These are phyloP conservation scores for Kradibia gibbosae DNA, from an alignment of 1,140 invertebrate genomes.

Conservation along the genomic window DNA sequence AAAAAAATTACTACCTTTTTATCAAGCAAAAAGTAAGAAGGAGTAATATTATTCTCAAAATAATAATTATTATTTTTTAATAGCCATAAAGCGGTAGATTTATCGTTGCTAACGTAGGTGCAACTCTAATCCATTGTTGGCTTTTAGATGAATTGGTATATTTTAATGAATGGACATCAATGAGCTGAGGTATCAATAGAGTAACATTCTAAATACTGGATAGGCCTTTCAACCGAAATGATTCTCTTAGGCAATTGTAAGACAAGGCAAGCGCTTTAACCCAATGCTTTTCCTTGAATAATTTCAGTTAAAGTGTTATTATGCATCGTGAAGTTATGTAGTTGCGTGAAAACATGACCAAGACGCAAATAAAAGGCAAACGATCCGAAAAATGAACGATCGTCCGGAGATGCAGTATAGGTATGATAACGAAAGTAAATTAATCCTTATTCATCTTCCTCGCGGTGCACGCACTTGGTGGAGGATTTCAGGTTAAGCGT, in stretches of 20 bases:
- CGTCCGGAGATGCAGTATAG: slow-evolving; percentile 25
- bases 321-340: slow-evolving; percentile 5
- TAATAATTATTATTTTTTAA: no score
- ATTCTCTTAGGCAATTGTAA: neutral
- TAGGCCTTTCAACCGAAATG: neutral
- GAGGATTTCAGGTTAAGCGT: slow-evolving; percentile 33
- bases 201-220: neutral
- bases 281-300: neutral
- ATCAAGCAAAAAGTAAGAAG: no score
- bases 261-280: slow-evolving; percentile 13
- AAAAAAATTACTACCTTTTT: no score
- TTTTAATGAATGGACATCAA: neutral
- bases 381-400: slow-evolving; percentile 2
- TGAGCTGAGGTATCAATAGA: neutral
- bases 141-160: neutral
- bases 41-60: no score
- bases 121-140: no score
- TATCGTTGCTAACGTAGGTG: no score
- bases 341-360: neutral
- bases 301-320: slow-evolving; percentile 25
- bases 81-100: no score
- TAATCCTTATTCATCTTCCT: slow-evolving; percentile 46
- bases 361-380: neutral
- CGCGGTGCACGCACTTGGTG: slow-evolving; percentile 20
- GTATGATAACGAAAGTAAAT: slow-evolving; percentile 39